Evolutionary conservation across 2,113 vertebrate genomes (phyloP).

Genomic region (Ornithorhynchus anatinus): DNA sequence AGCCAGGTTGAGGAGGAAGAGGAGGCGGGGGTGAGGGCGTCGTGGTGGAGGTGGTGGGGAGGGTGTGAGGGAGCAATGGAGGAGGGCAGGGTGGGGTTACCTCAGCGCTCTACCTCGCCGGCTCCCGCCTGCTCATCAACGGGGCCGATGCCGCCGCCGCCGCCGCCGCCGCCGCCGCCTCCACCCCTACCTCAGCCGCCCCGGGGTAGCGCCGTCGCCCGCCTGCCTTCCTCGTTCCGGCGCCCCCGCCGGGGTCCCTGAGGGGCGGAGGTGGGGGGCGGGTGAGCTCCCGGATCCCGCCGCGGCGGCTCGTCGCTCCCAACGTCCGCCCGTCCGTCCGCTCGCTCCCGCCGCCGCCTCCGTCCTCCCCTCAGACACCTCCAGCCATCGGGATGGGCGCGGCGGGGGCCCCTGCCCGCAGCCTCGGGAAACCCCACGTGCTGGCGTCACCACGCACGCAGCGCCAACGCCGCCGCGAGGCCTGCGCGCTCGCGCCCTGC

Average conservation of each 20-base stretch:
- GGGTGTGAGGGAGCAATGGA: not conserved
- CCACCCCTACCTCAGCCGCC: not conserved
- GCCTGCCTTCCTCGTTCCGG: not conserved
- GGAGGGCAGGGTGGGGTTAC: not conserved
- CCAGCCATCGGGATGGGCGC: slow-evolving; percentile 72
- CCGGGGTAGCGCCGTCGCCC: not conserved
- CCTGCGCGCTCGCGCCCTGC: not conserved
- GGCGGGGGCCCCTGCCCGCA: slow-evolving; percentile 65
- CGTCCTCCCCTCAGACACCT: slow-evolving; percentile 70
- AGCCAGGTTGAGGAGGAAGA: slow-evolving; percentile 16
- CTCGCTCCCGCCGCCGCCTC: slow-evolving; percentile 53
- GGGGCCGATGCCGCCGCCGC: not conserved
- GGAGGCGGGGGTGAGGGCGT: not conserved
- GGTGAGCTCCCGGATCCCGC: slow-evolving; percentile 21
- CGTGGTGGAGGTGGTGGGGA: not conserved
- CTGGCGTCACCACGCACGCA: slow-evolving; percentile 47
- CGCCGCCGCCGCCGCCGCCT: not conserved
- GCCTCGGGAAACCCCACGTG: slow-evolving; percentile 67
- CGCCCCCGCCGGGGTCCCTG: not conserved
- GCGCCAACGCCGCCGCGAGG: not conserved
- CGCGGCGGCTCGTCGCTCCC: not conserved
- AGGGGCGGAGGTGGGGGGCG: slow-evolving; percentile 6
- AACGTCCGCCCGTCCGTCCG: slow-evolving; percentile 33
- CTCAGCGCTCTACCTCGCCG: not conserved
- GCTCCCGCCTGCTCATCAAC: not conserved